Conservation (phyloP, 1,140 invertebrate species). For the Steinernema feltiae region DNA sequence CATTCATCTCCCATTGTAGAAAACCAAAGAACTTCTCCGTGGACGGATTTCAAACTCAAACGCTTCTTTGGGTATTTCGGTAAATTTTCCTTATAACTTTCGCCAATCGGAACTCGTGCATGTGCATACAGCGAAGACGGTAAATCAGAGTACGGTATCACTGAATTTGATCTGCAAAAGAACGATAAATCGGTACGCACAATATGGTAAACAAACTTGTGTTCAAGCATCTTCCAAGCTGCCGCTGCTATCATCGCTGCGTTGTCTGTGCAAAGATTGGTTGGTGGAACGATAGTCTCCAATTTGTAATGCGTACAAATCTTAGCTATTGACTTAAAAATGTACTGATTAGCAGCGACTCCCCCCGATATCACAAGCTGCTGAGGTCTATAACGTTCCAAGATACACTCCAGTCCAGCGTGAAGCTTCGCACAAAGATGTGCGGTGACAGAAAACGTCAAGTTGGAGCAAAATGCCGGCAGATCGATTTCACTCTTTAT, state of each 20-base stretch:
- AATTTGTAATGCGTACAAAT: constrained; percentile 68
- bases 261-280: constrained; percentile 89
- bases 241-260: constrained; percentile 97
- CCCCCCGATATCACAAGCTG: constrained; percentile 79
- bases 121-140: neutral
- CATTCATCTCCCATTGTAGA: neutral
- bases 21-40: neutral
- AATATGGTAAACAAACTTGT: constrained; percentile 11
- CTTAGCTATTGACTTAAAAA: constrained; percentile 67
- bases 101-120: neutral
- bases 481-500: constrained; percentile 27
- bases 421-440: constrained; percentile 39
- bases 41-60: neutral
- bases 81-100: neutral
- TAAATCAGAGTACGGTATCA: neutral
- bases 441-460: constrained; percentile 30
- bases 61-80: neutral
- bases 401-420: constrained; percentile 25
- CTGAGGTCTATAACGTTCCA: neutral
- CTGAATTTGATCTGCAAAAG: neutral
- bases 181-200: neutral
- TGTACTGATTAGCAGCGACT: constrained; percentile 82
- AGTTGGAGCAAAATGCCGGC: too few relatives aligned
- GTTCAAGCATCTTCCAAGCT: constrained; percentile 25
- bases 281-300: constrained; percentile 67